phyloP scores from a whole-genome alignment of 2,797 vertebrate species.

The Parauchenoglanis punctatus region DNA sequence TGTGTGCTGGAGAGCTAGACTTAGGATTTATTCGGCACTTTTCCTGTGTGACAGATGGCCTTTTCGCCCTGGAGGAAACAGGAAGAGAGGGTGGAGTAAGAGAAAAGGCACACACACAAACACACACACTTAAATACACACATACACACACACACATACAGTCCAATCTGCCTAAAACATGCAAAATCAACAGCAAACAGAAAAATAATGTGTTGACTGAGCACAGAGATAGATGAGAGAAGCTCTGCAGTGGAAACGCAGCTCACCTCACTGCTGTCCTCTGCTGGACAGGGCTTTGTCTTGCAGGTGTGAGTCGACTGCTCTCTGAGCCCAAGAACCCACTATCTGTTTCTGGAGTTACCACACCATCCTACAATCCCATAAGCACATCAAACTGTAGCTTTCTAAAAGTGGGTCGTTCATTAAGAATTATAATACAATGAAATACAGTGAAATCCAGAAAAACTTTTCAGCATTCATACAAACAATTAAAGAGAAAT shows the following conservation, averaged over 20 bases:
- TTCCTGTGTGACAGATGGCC: conserved; percentile 47
- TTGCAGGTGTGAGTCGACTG: conserved; percentile 77
- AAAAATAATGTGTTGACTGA: not conserved
- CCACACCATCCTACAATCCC: conserved; percentile 81
- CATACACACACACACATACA: not conserved
- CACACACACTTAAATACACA: not conserved
- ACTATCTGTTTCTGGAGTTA: conserved; percentile 92
- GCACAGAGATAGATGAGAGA: not conserved
- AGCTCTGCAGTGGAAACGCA: not conserved
- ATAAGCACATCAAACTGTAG: conserved; percentile 27
- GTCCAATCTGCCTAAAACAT: not conserved
- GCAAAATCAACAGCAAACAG: not conserved
- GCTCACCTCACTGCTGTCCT: conserved; percentile 69
- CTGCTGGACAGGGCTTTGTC: conserved; percentile 73
- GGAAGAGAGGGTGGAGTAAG: not conserved
- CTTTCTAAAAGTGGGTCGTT: not conserved
- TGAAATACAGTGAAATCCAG: not conserved
- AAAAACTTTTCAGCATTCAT: not conserved
- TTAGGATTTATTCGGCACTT: conserved; percentile 37
- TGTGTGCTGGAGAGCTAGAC: conserved; percentile 20
- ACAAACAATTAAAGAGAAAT: not conserved
- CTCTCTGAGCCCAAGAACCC: conserved; percentile 92
- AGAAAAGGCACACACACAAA: conserved; percentile 14
- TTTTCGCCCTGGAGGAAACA: conserved; percentile 23
- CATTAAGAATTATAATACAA: not conserved